Evolutionary conservation across 1,140 invertebrate species (phyloP).

Genomic region (Bombus waltoni): DNA sequence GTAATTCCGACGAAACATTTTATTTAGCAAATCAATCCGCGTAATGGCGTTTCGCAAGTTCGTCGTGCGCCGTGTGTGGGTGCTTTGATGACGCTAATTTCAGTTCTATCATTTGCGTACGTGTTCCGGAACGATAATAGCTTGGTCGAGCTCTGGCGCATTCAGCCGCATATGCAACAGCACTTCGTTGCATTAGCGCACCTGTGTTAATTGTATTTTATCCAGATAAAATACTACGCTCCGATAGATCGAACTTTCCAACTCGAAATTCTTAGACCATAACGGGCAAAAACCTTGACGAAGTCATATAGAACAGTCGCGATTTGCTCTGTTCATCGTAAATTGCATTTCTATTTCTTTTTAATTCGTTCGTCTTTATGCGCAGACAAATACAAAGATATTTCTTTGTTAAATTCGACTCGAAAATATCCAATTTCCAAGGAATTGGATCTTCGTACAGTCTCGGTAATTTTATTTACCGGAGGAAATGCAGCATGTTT

Average conservation of each 20-base stretch:
- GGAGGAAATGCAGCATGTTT: no score
- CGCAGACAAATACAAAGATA: no score
- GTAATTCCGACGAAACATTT: constrained; percentile 5
- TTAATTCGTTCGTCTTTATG: no score
- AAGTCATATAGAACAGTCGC: no score
- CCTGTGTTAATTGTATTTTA: constrained; percentile 1
- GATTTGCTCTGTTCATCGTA: no score
- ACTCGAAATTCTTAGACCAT: not conserved
- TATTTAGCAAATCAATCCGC: constrained; percentile 34
- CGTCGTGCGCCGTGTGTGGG: not conserved
- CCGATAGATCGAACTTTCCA: not conserved
- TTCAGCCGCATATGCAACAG: not conserved
- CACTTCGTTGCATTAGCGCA: not conserved
- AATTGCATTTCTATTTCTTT: no score
- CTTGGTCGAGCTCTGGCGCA: not conserved
- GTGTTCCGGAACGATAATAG: constrained; percentile 22
- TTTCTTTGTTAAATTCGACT: no score
- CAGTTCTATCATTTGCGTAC: not conserved
- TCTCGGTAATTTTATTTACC: no score
- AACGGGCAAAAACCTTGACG: no score
- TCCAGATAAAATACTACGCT: not conserved
- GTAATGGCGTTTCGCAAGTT: not conserved
- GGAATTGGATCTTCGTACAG: no score
- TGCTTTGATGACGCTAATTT: constrained; percentile 31
- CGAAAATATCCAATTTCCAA: no score